These are phyloP conservation scores for Leptinotarsa tumamoca DNA, from an alignment of 2,888 invertebrate genomes.

Conservation along the genomic window DNA sequence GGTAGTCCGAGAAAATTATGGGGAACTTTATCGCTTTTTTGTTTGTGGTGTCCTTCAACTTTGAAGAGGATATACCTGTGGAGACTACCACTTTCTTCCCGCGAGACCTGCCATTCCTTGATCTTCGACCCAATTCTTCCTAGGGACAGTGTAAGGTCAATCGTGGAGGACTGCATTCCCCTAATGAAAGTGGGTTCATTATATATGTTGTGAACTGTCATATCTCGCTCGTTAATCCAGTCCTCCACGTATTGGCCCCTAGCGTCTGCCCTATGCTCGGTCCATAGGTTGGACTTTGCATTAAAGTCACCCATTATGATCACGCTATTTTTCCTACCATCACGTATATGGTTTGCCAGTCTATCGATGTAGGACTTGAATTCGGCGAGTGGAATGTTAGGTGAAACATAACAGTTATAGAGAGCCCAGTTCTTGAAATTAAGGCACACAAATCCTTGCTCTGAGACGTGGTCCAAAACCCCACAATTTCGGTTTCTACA, in stretches of 20 bases:
- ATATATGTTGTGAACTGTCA: conserved; percentile 13
- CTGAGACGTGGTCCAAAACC: no score
- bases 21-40: no score
- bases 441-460: no score
- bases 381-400: background rate
- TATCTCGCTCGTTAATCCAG: background rate
- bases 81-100: background rate
- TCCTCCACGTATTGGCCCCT: conserved; percentile 18
- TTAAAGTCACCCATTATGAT: conserved; percentile 22
- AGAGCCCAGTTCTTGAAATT: no score
- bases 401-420: background rate
- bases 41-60: no score
- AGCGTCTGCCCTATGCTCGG: conserved; percentile 6
- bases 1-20: background rate
- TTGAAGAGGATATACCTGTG: background rate
- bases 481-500: no score
- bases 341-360: background rate
- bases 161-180: conserved; percentile 8
- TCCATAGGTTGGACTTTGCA: conserved; percentile 13
- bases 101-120: conserved; percentile 18
- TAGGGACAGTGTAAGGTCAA: background rate
- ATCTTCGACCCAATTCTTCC: background rate
- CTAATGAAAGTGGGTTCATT: conserved; percentile 18
- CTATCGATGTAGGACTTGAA: background rate
- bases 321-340: background rate